Base-by-base conservation (phyloP, 2,797 vertebrate genomes). In the Trachurus trachurus region DNA sequence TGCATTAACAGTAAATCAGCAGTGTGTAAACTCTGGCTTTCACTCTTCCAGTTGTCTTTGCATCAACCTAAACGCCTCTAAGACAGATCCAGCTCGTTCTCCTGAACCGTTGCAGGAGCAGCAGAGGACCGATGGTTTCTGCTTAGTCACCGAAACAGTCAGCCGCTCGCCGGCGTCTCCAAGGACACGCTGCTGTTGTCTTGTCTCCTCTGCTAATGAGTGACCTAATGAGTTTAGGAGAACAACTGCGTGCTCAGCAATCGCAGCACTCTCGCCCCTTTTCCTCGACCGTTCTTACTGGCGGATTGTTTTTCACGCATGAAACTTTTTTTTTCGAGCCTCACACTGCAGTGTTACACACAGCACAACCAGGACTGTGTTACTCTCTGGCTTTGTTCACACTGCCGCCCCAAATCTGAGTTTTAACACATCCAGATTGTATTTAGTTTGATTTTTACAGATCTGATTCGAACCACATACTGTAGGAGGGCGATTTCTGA, bases 221-320 rank as follows among this genome's bases (percentile, higher is more conserved):
- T 74, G 63, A 77, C 74, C 77, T 84, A 70, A 81, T 84, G 69
- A 76, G 79, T 89, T 82, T 57, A 62, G 71, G 64, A 44, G 63
- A 74, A 64, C 42, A 16, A 16, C 47, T 59, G 60, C 80, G 9
- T 2, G 60, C 31, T 83, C 82, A 76, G 81, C 78, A 68, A 8
- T 50, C 26, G 26, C 26, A 26, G 26, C 26, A 3, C 73, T 44
- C 22, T 44, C 16, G 0, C 1, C 64, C 1, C 5, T 29, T 40
- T 31, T 39, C 49, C 31, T 16, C 31, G 29, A 31, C 8, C n/a
- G 0, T 45, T 31, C 26, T 66, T 1, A 21, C 58, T 29, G 44
- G 31, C 54, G 26, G 26, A 26, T 26, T n/a, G 17, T 52, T 68
- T 54, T 34, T 44, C 56, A 54, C 17, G 15, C 21, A 44, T 57